Percentiles rank a stretch among this genome's conserved stretches.
phyloP scores from a whole-genome alignment of 2,797 vertebrate genomes.

The Sebastes taczanowskii region DNA sequence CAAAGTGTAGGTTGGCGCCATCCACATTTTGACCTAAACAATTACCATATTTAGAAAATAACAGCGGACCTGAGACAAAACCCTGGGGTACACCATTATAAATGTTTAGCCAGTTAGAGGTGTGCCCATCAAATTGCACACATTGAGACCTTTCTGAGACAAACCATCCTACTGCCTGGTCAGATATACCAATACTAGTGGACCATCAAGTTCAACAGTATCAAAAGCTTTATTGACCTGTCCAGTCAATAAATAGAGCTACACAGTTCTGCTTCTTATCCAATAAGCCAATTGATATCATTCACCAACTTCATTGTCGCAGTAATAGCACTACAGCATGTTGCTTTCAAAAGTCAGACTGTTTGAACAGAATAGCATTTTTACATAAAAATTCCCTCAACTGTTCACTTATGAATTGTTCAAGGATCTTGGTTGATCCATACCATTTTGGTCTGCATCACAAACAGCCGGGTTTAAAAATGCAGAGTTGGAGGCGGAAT shows the following conservation, averaged over 20 bases:
- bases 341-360: neutral
- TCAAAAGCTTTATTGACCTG: neutral
- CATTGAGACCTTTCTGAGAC: too few species aligned
- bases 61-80: too few species aligned
- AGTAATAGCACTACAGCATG: neutral
- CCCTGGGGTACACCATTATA: too few species aligned
- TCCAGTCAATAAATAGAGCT: neutral
- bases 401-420: neutral
- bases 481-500: neutral
- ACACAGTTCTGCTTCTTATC: neutral
- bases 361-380: neutral
- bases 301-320: neutral
- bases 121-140: too few species aligned
- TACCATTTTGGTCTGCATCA: neutral
- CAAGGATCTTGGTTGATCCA: neutral
- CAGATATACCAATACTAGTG: too few species aligned
- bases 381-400: neutral
- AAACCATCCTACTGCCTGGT: too few species aligned
- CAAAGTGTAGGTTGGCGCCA: rapidly evolving
- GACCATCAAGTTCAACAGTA: neutral
- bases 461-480: neutral
- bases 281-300: neutral
- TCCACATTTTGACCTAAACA: neutral
- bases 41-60: neutral
- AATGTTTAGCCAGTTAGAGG: too few species aligned